Evolutionary conservation across 2,888 invertebrate species (phyloP).

Genomic region (Ornithoptera alexandrae): DNA sequence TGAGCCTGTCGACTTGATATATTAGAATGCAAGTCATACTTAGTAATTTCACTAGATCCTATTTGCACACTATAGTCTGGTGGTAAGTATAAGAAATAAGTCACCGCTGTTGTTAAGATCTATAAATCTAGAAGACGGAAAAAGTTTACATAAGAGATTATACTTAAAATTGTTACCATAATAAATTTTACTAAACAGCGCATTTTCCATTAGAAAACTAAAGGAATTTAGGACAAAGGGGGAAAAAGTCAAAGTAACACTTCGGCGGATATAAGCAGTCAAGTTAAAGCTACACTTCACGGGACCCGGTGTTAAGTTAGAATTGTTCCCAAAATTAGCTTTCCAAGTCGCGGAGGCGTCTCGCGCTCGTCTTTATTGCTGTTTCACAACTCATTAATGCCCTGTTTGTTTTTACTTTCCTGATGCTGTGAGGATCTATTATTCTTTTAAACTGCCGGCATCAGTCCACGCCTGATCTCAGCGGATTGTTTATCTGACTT

Average conservation of each 20-base stretch:
- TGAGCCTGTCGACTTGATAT: no score
- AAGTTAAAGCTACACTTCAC: constrained; percentile 22
- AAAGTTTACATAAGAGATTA: no score
- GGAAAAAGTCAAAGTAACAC: constrained; percentile 19
- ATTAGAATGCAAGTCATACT: no score
- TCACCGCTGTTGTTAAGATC: no score
- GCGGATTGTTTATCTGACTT: constrained; percentile 19
- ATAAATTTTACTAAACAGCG: background rate
- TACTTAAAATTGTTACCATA: background rate
- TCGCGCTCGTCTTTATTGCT: constrained; percentile 29
- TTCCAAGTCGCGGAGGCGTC: constrained; percentile 24
- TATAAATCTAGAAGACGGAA: no score
- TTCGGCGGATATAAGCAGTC: constrained; percentile 11
- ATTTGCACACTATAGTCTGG: no score
- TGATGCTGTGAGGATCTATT: constrained; percentile 23
- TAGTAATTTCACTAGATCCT: no score
- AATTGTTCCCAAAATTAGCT: constrained; percentile 30
- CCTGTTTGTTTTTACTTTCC: constrained; percentile 28
- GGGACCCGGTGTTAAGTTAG: constrained; percentile 24
- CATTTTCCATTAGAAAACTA: background rate
- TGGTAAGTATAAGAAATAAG: no score
- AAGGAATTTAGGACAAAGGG: constrained; percentile 8
- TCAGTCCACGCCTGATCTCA: constrained; percentile 24
- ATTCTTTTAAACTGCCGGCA: constrained; percentile 26
- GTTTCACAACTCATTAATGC: constrained; percentile 31